phyloP scores from a whole-genome alignment of 2,797 vertebrate species.

The Halcyon smyrnensis region DNA sequence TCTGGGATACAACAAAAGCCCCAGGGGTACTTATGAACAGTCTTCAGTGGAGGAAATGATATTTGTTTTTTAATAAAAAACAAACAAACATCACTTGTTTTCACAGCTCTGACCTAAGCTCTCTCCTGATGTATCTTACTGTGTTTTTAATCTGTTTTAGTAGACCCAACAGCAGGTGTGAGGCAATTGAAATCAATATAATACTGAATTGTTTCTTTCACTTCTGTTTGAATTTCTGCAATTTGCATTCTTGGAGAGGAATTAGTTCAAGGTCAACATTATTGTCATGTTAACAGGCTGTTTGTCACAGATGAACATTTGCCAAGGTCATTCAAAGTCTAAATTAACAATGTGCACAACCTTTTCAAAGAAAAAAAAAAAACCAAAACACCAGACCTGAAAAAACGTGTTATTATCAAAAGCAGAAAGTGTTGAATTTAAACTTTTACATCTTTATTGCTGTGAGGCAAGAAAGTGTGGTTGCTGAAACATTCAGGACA shows the following conservation, averaged over 20 bases:
- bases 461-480: background rate
- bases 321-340: slow-evolving; percentile 13
- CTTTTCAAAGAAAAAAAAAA: background rate
- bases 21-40: slow-evolving; percentile 50
- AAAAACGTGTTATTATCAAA: background rate
- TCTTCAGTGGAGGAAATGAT: slow-evolving; percentile 67
- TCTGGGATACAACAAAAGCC: slow-evolving; percentile 9
- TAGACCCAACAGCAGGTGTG: slow-evolving; percentile 63
- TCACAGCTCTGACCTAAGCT: slow-evolving; percentile 70
- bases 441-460: background rate
- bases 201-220: slow-evolving; percentile 24
- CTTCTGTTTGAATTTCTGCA: background rate
- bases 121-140: slow-evolving; percentile 40
- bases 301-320: slow-evolving; percentile 19
- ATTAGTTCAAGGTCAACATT: slow-evolving; percentile 18
- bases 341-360: background rate
- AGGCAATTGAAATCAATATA: slow-evolving; percentile 56
- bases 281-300: background rate
- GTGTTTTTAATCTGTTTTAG: slow-evolving; percentile 46
- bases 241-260: slow-evolving; percentile 49
- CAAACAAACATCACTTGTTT: slow-evolving; percentile 70
- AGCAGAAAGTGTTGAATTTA: background rate
- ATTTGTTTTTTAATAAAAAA: slow-evolving; percentile 45
- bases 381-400: background rate
- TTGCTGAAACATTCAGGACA: background rate